Evolutionary conservation across 2,888 invertebrate genomes (phyloP), one percentile per base, ranked within the genome.

Genomic region (Tanypteryx hageni): DNA sequence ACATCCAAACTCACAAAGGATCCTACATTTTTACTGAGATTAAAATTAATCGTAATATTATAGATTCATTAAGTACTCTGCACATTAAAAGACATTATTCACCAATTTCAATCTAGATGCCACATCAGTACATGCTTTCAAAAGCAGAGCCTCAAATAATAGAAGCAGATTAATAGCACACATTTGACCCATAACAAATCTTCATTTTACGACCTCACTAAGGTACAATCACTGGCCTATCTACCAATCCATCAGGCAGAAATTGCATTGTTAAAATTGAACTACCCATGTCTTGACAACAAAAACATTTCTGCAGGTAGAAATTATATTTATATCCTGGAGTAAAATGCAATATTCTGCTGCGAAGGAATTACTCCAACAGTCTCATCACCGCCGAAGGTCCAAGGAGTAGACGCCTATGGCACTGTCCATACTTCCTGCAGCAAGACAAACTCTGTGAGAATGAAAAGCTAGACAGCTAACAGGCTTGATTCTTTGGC

Each of bases 391-490:
- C 56, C 92, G 92, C 27, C 68, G 56, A 7, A 76, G 95, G 94
- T 97, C 97, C 92, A 96, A 95, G 94, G 96, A 96, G 95, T 98
- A 99, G 94, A 99, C 97, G 93, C 97, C 97, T 94, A 99, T 97
- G 93, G 97, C 97, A 94, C 97, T 97, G 95, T 99, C 99, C 94
- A 97, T 97, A 93, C 98, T 97, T 93, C 99, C 99, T 93, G 98
- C 98, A 93, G 98, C 98, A 94, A 99, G 95, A 93, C 97, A 96
- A 94, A 98, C 97, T 94, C 98, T 97, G 94, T 98, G 97, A 68
- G 98, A 98, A 95, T 99, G 99, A 96, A 99, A 99, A 93, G 97
- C 97, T 94, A 99, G 96, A 94, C 98, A 98, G 94, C 97, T 97
- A 93, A 99, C 98, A 84, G 98, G 97, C 27, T 98, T 98, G 94